Percentiles rank a stretch among this genome's conserved stretches.
Conservation (phyloP, 2,113 vertebrate species). For the Connochaetes taurinus region DNA sequence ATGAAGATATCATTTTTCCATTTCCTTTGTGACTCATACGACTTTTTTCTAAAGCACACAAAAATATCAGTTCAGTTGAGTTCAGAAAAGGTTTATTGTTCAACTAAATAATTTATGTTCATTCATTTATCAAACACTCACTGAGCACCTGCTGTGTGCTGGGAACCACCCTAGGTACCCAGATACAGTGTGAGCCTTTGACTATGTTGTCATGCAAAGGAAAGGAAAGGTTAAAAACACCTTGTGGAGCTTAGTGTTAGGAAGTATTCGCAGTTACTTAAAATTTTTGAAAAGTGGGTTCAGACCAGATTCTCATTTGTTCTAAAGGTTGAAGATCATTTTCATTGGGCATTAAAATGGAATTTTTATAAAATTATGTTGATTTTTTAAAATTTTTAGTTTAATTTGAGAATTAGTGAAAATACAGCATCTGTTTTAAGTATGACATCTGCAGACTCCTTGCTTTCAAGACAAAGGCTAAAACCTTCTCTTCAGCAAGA, state of each 20-base stretch:
- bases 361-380: neutral
- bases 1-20: neutral
- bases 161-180: neutral
- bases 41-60: neutral
- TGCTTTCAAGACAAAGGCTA: neutral
- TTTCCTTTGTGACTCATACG: neutral
- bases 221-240: neutral
- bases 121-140: neutral
- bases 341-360: neutral
- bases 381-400: neutral
- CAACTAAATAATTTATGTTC: neutral
- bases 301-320: neutral
- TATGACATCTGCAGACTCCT: neutral
- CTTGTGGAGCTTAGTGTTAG: rapidly evolving
- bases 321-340: neutral
- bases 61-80: neutral
- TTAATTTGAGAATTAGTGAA: neutral
- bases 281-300: neutral
- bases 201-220: neutral
- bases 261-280: neutral
- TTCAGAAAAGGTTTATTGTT: neutral
- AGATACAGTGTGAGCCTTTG: neutral
- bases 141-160: neutral
- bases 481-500: neutral
- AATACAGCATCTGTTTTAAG: neutral